phyloP scores from a whole-genome alignment of 1,140 invertebrate genomes.

The Zophobas morio region DNA sequence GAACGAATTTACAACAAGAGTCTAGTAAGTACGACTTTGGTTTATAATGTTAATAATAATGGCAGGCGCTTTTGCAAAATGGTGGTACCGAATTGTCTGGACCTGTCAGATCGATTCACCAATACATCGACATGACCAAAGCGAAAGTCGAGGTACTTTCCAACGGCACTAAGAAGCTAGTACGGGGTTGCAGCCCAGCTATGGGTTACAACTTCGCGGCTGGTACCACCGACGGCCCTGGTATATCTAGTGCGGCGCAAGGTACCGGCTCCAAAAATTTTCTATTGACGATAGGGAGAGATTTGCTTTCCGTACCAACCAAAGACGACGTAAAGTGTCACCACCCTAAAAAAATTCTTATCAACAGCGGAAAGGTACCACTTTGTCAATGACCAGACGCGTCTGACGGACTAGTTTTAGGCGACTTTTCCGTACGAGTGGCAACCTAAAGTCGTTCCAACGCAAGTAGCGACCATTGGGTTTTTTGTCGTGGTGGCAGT shows the following conservation, averaged over 20 bases:
- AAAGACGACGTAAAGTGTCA: conserved; percentile 80
- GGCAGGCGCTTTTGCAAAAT: conserved; percentile 72
- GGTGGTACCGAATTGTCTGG: conserved; percentile 78
- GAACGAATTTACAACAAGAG: conserved; percentile 82
- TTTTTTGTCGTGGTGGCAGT: conserved; percentile 83
- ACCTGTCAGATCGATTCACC: conserved; percentile 81
- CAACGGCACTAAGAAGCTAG: conserved; percentile 70
- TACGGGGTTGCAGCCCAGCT: conserved; percentile 84
- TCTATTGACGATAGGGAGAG: conserved; percentile 84
- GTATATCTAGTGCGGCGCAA: conserved; percentile 90
- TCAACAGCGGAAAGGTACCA: conserved; percentile 87
- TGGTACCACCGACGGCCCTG: conserved; percentile 94
- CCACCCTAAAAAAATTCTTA: conserved; percentile 87
- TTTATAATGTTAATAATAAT: conserved; percentile 10
- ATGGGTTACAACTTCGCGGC: conserved; percentile 97
- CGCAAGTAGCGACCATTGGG: conserved; percentile 84
- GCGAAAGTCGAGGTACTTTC: conserved; percentile 73
- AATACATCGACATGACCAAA: conserved; percentile 88
- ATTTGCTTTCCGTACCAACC: conserved; percentile 81
- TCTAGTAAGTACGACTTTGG: conserved; percentile 72
- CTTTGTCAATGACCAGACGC: no score
- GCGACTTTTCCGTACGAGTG: conserved; percentile 85
- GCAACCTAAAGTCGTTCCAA: conserved; percentile 90
- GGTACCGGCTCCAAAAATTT: conserved; percentile 82
- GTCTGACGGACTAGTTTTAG: no score